Percentiles rank a stretch among this genome's conserved stretches.
phyloP scores from a whole-genome alignment of 1,140 invertebrate genomes.

The Tyrophagus putrescentiae region DNA sequence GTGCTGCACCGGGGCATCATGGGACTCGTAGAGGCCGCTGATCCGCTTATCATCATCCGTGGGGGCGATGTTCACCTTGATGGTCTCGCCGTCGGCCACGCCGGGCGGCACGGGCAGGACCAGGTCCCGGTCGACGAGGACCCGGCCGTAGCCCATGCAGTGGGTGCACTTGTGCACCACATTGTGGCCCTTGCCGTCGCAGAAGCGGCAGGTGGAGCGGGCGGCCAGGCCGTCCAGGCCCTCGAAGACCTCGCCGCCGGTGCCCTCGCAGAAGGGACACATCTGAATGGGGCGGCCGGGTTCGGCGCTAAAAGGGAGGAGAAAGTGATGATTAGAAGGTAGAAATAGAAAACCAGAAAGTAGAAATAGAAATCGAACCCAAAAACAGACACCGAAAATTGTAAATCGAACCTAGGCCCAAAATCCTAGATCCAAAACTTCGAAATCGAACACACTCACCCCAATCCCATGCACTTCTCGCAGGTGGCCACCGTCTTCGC shows the following conservation, averaged over 20 bases:
- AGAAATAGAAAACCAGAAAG: neutral
- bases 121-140: constrained; percentile 71
- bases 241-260: constrained; percentile 55
- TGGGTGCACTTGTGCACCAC: constrained; percentile 80
- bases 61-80: constrained; percentile 61
- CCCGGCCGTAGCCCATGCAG: constrained; percentile 82
- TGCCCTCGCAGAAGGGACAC: constrained; percentile 86
- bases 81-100: constrained; percentile 86
- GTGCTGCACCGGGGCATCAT: too few relatives aligned
- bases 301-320: constrained; percentile 38
- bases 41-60: neutral
- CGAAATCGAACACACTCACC: neutral
- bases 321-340: neutral
- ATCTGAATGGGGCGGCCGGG: constrained; percentile 65
- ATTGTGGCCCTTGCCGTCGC: constrained; percentile 65
- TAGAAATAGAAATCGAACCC: neutral
- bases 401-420: neutral
- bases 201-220: constrained; percentile 82
- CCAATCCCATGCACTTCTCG: constrained; percentile 61
- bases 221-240: constrained; percentile 76
- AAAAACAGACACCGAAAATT: neutral
- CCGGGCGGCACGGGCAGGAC: constrained; percentile 91
- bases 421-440: neutral
- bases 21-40: constrained; percentile 36
- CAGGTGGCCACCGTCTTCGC: constrained; percentile 86